These are phyloP conservation scores for Xestobium rufovillosum DNA, from an alignment of 2,888 invertebrate species.

Conservation along the genomic window DNA sequence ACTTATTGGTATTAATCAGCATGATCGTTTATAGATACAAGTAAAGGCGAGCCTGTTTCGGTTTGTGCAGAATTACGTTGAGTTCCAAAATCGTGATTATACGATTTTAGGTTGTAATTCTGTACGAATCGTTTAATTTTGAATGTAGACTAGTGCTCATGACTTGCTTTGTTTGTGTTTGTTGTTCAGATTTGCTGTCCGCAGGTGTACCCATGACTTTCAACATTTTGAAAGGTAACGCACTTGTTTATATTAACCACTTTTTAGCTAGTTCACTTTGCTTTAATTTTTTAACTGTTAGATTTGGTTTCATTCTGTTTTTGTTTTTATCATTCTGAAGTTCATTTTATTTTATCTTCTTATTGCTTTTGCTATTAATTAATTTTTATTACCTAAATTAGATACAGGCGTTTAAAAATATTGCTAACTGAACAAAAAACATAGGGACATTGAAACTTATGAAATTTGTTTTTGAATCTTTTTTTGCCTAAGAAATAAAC, in stretches of 20 bases:
- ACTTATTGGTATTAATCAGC: conserved; percentile 19
- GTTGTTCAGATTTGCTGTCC: conserved; percentile 72
- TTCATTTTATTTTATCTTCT: too few relatives aligned
- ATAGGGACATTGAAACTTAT: too few relatives aligned
- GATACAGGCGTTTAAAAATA: too few relatives aligned
- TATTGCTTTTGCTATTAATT: too few relatives aligned
- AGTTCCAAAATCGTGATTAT: too few relatives aligned
- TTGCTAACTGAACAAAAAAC: too few relatives aligned
- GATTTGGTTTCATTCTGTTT: too few relatives aligned
- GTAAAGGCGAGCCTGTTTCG: neutral
- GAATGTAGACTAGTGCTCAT: conserved; percentile 44
- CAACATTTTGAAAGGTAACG: conserved; percentile 82
- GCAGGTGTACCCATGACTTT: conserved; percentile 76
- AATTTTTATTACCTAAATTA: too few relatives aligned
- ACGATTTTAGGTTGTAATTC: too few relatives aligned
- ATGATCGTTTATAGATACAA: conserved; percentile 11
- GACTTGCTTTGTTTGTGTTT: conserved; percentile 51
- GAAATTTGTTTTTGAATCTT: too few relatives aligned
- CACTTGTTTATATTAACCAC: conserved; percentile 32
- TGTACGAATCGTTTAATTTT: conserved; percentile 33
- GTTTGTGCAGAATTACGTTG: neutral
- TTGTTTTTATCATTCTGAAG: too few relatives aligned
- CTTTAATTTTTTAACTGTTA: neutral
- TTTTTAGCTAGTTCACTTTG: conserved; percentile 2
- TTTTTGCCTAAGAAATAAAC: too few relatives aligned